Base-by-base conservation (phyloP, 2,797 vertebrate species). In the Pachyuromys duprasi region DNA sequence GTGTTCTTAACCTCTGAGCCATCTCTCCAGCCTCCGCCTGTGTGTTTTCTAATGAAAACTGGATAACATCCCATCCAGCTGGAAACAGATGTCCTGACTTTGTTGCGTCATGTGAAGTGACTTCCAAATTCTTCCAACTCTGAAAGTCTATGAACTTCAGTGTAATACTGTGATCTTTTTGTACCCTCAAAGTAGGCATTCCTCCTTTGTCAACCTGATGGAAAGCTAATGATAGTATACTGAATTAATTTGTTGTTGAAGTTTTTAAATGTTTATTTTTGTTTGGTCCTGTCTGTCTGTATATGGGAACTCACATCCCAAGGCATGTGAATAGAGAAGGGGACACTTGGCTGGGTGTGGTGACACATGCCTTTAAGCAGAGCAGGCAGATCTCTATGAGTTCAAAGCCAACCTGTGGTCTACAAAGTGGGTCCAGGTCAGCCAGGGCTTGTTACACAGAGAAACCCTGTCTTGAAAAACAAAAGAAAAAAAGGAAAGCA, bases 121-220 rank as follows among this genome's bases (percentile, higher is more conserved):
- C 57, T 90, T 93, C 91, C 86, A 91, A 94, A 82, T 82, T 91
- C 67, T 96, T 83, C 70, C 42, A 86, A 65, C 49, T 53, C 45
- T 67, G 79, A 94, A 63, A 90, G 69, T 80, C 36, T 31, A 69
- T 39, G 15, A 90, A 81, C 55, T 20, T 91, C 63, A 36, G 4
- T 67, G 57, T 79, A 94, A 96, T 78, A 83, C 15, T 94, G 49
- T 74, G 31, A 31, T 2, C 4, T 80, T 57, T 65, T 53, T 79
- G 82, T 76, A 17, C 63, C 83, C 28, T 62, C 18, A 53, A 92
- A 93, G 84, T 84, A 65, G 8, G 13, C 9, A 86, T 65, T 72
- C 45, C 65, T 89, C 89, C 62, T 17, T 74, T 90, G 28, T 81
- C 62, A 93, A 28, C 45, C 53, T 96, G 42, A 45, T 20, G 2